phyloP scores from a whole-genome alignment of 2,888 invertebrate species.

The Miltochrista miniata region DNA sequence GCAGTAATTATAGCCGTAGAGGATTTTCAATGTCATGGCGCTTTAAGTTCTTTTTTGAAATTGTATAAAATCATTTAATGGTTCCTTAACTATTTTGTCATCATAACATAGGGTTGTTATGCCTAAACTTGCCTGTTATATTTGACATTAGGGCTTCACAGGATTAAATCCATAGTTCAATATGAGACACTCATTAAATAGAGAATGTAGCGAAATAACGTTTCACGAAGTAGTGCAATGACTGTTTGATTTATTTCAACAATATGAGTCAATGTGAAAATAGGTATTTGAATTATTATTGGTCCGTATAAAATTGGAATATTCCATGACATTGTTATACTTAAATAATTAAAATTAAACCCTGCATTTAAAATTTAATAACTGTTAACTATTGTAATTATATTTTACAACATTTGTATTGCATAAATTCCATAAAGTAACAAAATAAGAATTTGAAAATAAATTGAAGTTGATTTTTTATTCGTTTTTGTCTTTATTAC shows the following conservation, averaged over 20 bases:
- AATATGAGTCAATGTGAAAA: slow-evolving; percentile 36
- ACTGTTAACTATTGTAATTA: slow-evolving; percentile 79
- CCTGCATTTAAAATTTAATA: slow-evolving; percentile 80
- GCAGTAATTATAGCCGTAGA: slow-evolving; percentile 48
- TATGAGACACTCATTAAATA: slow-evolving; percentile 49
- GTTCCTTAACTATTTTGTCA: slow-evolving; percentile 37
- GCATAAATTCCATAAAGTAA: slow-evolving; percentile 77
- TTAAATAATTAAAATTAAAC: slow-evolving; percentile 54
- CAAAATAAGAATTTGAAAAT: slow-evolving; percentile 75
- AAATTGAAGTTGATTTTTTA: slow-evolving; percentile 81
- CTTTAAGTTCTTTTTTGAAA: slow-evolving; percentile 37
- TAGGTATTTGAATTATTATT: slow-evolving; percentile 20
- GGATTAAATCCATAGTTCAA: slow-evolving; percentile 67
- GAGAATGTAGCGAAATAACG: slow-evolving; percentile 57
- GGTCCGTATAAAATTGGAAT: slow-evolving; percentile 53
- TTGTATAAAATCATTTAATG: slow-evolving; percentile 35
- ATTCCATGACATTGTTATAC: slow-evolving; percentile 79
- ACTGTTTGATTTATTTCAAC: slow-evolving; percentile 43
- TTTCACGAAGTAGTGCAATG: slow-evolving; percentile 47
- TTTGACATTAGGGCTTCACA: slow-evolving; percentile 60
- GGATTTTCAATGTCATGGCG: slow-evolving; percentile 69
- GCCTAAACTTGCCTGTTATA: slow-evolving; percentile 77
- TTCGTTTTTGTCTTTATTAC: slow-evolving; percentile 16
- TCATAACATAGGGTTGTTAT: slow-evolving; percentile 44
- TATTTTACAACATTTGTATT: slow-evolving; percentile 80